phyloP scores from a whole-genome alignment of 1,140 invertebrate species.

The Caenorhabditis briggsae region DNA sequence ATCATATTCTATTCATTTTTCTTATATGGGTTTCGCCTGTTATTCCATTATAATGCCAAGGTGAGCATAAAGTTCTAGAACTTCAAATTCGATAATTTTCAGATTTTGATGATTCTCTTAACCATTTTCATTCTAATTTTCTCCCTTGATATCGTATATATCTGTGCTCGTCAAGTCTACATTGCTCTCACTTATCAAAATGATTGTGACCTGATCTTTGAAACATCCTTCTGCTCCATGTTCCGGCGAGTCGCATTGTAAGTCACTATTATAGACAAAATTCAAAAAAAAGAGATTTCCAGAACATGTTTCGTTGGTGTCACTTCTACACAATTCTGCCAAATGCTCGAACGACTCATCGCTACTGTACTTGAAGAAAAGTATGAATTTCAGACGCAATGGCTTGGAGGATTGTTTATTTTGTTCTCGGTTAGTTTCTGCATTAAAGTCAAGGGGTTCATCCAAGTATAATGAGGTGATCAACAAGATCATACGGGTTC shows the following conservation, averaged over 20 bases:
- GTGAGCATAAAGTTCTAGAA: background rate
- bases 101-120: constrained; percentile 36
- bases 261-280: background rate
- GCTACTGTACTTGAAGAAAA: background rate
- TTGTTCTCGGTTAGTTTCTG: constrained; percentile 8
- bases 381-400: constrained; percentile 45
- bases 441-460: too few species aligned
- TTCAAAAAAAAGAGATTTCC: background rate
- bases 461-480: too few species aligned
- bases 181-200: constrained; percentile 3
- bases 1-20: constrained; percentile 33
- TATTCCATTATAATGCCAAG: constrained; percentile 47
- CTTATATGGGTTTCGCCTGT: constrained; percentile 7
- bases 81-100: background rate
- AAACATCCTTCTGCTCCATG: background rate
- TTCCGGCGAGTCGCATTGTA: constrained; percentile 29
- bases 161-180: constrained; percentile 12
- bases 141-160: constrained; percentile 10
- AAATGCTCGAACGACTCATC: constrained; percentile 17
- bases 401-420: background rate
- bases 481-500: too few species aligned
- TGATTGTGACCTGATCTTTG: constrained; percentile 32
- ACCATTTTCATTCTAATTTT: constrained; percentile 26
- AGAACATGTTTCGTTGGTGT: constrained; percentile 43
- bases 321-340: constrained; percentile 13